phyloP scores from a whole-genome alignment of 2,888 invertebrate genomes.

The Aquatica leii region DNA sequence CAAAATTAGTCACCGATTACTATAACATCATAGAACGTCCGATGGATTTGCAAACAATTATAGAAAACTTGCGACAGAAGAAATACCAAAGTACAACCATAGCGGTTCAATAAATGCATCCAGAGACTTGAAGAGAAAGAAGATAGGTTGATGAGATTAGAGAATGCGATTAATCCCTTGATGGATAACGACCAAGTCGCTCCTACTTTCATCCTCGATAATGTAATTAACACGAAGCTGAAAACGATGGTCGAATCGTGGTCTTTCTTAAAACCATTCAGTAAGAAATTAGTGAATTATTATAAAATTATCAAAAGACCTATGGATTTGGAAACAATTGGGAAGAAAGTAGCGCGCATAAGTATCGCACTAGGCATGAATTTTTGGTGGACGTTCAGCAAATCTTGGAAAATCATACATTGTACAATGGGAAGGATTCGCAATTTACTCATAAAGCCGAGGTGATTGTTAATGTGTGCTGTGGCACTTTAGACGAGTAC shows the following conservation, averaged over 20 bases:
- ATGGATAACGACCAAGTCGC: constrained; percentile 97
- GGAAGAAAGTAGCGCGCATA: constrained; percentile 89
- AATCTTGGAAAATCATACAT: constrained; percentile 85
- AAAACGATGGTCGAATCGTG: constrained; percentile 91
- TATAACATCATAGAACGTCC: constrained; percentile 90
- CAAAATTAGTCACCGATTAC: constrained; percentile 94
- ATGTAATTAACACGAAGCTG: constrained; percentile 84
- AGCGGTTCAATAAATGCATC: constrained; percentile 85
- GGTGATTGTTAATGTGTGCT: constrained; percentile 77
- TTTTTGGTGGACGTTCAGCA: constrained; percentile 90
- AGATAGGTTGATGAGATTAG: constrained; percentile 92
- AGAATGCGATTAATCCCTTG: constrained; percentile 98
- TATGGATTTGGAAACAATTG: constrained; percentile 94
- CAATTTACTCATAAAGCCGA: constrained; percentile 88
- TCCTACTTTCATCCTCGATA: constrained; percentile 90
- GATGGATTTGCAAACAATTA: constrained; percentile 96
- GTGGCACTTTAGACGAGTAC: constrained; percentile 80
- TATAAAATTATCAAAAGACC: constrained; percentile 92
- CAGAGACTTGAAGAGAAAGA: constrained; percentile 91
- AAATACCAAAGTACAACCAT: constrained; percentile 89
- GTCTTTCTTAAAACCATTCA: constrained; percentile 97
- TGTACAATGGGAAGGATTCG: constrained; percentile 91
- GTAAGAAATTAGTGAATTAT: constrained; percentile 95
- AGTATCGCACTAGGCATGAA: constrained; percentile 89
- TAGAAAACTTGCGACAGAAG: constrained; percentile 87